These are phyloP conservation scores for Drosophila prolongata DNA, from an alignment of 2,888 invertebrate species.

Conservation along the genomic window DNA sequence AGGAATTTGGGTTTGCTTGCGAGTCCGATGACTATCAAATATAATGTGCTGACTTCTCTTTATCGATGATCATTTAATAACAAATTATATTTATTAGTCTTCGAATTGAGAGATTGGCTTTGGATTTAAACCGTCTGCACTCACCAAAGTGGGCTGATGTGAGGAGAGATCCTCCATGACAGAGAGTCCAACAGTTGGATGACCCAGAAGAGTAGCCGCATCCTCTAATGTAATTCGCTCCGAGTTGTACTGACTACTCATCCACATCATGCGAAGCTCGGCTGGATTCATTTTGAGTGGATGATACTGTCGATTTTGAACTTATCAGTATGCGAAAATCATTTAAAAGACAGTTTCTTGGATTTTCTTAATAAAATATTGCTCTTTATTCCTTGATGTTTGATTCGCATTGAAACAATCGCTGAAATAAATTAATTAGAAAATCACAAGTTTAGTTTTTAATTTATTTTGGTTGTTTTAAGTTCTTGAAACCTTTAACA, in stretches of 20 bases:
- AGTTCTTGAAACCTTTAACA: too few relatives aligned
- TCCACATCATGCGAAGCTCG: slow-evolving; percentile 86
- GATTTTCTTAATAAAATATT: slow-evolving; percentile 5
- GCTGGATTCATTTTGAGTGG: slow-evolving; percentile 75
- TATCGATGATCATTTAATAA: not conserved
- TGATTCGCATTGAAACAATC: slow-evolving; percentile 1
- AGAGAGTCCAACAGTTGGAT: slow-evolving; percentile 85
- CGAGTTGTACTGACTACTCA: slow-evolving; percentile 86
- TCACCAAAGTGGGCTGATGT: slow-evolving; percentile 86
- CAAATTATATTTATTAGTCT: slow-evolving; percentile 33
- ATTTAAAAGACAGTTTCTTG: slow-evolving; percentile 15
- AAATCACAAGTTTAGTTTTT: not conserved
- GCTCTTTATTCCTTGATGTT: not conserved
- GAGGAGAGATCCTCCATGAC: slow-evolving; percentile 85
- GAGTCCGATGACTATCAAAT: slow-evolving; percentile 39
- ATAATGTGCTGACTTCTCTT: slow-evolving; percentile 11
- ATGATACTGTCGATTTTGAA: not conserved
- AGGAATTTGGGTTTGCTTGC: slow-evolving; percentile 53
- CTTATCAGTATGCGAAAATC: slow-evolving; percentile 6
- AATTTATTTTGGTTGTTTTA: not conserved
- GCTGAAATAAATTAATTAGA: slow-evolving; percentile 2
- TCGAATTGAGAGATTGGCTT: slow-evolving; percentile 41
- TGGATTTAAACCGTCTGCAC: slow-evolving; percentile 41
- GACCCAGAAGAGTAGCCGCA: slow-evolving; percentile 84
- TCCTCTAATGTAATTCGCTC: slow-evolving; percentile 84